Evolutionary conservation across 2,888 invertebrate genomes (phyloP).

Genomic region (Macrophya annulata): DNA sequence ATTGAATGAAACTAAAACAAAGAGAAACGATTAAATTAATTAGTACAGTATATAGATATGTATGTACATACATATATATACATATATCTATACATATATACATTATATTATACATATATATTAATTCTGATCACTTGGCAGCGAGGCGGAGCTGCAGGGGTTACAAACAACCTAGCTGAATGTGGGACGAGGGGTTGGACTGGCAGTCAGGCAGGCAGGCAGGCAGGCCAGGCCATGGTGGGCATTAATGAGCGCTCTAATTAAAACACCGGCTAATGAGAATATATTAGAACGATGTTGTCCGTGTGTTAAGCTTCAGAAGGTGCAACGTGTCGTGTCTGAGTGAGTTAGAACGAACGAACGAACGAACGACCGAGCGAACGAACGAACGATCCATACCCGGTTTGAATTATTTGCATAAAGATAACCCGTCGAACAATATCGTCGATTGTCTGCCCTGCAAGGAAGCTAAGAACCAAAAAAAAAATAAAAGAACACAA

Average conservation of each 20-base stretch:
- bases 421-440: background rate
- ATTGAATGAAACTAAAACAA: constrained; percentile 4
- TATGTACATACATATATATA: too few species aligned
- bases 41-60: background rate
- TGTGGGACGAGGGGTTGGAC: constrained; percentile 46
- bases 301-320: constrained; percentile 56
- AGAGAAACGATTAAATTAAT: background rate
- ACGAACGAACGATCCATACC: background rate
- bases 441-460: background rate
- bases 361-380: background rate
- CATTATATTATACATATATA: constrained; percentile 48
- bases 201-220: background rate
- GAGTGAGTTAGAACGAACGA: background rate
- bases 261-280: constrained; percentile 76
- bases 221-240: constrained; percentile 61
- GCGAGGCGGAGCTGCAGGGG: constrained; percentile 52
- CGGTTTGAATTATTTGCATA: background rate
- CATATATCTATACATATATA: background rate
- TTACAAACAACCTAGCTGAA: constrained; percentile 50
- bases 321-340: constrained; percentile 57
- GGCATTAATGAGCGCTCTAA: constrained; percentile 75
- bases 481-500: background rate
- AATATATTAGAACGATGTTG: constrained; percentile 74
- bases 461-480: background rate
- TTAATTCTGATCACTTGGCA: constrained; percentile 61